Evolutionary conservation across 2,113 vertebrate genomes (phyloP).

Genomic region (Antennarius striatus): DNA sequence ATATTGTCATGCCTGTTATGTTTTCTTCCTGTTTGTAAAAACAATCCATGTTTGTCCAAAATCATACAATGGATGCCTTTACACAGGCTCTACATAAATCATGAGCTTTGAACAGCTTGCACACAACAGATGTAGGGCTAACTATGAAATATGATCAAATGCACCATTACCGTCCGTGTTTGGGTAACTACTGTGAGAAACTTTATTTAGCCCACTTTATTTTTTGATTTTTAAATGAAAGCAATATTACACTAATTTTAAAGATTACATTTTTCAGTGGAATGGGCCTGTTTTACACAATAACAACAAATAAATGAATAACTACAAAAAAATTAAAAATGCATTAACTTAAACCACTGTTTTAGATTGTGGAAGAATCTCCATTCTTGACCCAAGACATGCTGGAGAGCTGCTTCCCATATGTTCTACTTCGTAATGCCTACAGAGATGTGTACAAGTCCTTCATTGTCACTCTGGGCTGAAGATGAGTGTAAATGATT

Average conservation of each 20-base stretch:
- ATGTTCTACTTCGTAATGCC: constrained; percentile 89
- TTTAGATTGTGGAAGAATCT: constrained; percentile 89
- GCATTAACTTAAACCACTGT: background rate
- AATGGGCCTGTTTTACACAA: background rate
- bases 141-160: background rate
- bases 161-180: background rate
- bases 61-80: too few species aligned
- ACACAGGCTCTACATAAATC: too few species aligned
- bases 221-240: too few species aligned
- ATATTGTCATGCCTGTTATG: too few species aligned
- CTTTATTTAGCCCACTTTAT: background rate
- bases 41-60: too few species aligned
- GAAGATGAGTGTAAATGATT: constrained; percentile 20
- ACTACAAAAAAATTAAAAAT: background rate
- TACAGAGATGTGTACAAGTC: constrained; percentile 87
- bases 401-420: constrained; percentile 92
- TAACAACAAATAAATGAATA: background rate
- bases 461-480: constrained; percentile 73
- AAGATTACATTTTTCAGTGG: background rate
- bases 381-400: constrained; percentile 90
- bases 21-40: too few species aligned
- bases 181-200: background rate
- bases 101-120: too few species aligned
- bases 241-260: too few species aligned
- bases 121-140: too few species aligned